Base-by-base conservation (phyloP, 2,797 vertebrate genomes). In the Mus caroli region DNA sequence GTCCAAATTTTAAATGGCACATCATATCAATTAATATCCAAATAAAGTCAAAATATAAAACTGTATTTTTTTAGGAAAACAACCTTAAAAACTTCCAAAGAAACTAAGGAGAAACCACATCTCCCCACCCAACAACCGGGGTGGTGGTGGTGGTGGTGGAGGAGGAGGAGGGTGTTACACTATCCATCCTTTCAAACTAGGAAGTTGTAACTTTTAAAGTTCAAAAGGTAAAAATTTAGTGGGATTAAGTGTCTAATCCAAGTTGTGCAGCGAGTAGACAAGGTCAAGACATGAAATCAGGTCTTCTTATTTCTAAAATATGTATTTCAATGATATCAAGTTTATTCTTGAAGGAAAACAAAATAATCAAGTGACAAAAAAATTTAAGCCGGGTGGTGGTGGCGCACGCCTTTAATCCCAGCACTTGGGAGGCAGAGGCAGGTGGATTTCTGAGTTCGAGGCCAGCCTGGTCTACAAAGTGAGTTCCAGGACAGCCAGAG, bases 31-130 rank as follows among this genome's bases (percentile, higher is more conserved):
- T 20, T 84, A 88, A 79, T 79, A 54, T n/a, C n/a, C 31, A n/a
- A 79, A 54, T 79, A 75, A 43, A 52, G 76, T 34, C 46, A 52
- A 52, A 78, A 40, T 77, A 10, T 34, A 52, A 78, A 52, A 78
- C 31, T 78, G 46, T 78, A 52, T 87, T 92, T 92, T 92, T 82
- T 52, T 80, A 84, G 88, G n/a, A 85, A 79, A 80, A 26, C 79
- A 92, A 76, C 79, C 73, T 34, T 28, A 58, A 54, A 89, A 79
- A 77, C 40, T 85, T 28, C 54, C 77, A 90, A 64, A 94, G 50
- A 83, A 86, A 92, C 26, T 69, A 15, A 92, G 54, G 46, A 26
- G 73, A 22, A 50, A 34, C 62, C 64, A 69, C 34, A 67, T 69
- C 6, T n/a, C 64, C 31, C 14, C 6, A 34, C 28, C 28, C 26